Base-by-base conservation (phyloP, 2,888 invertebrate species). In the Philonicus albiceps region DNA sequence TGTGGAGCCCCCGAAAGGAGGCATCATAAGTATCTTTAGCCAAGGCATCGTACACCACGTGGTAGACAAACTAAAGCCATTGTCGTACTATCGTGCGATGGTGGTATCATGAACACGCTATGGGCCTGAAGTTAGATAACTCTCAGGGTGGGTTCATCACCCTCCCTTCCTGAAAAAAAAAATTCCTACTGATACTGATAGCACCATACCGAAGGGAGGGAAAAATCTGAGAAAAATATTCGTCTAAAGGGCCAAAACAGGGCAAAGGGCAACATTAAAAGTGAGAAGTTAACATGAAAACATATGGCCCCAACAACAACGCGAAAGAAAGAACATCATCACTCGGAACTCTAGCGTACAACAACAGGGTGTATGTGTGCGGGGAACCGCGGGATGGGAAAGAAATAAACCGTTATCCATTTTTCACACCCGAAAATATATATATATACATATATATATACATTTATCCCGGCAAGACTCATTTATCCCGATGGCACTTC, bases 221-320 rank as follows among this genome's bases (percentile, higher is more conserved):
- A 75, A 75, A 75, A 75, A 75, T 75, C 75, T 75, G 31, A 22
- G 49, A 31, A 84, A 85, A 85, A 87, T 87, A 72, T 78, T 72
- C 64, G 49, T 78, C 49, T 37, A 84, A 43, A 43, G 74, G 73
- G 75, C 22, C 27, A 55, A 55, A 34, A 84, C 43, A 53, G 76
- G 49, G 64, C 72, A 37, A 40, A 73, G 43, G 27, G 34, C n/a
- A 40, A 27, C 86, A 85, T 84, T 78, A 27, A 75, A 55, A 75
- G 84, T 86, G 84, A 75, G 49, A 78, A 64, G 72, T 43, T 64
- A 72, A 40, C 13, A 43, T 80, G 49, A 40, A 85, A 85, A 43
- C 73, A 86, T 86, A 86, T 86, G 86, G 86, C 49, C 75, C 19
- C 53, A 19, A 64, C 27, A n/a, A 64, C 64, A 64, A 64, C 13